phyloP scores from a whole-genome alignment of 53 echinoderm and acorn worm species.

The Holothuria leucospilota region DNA sequence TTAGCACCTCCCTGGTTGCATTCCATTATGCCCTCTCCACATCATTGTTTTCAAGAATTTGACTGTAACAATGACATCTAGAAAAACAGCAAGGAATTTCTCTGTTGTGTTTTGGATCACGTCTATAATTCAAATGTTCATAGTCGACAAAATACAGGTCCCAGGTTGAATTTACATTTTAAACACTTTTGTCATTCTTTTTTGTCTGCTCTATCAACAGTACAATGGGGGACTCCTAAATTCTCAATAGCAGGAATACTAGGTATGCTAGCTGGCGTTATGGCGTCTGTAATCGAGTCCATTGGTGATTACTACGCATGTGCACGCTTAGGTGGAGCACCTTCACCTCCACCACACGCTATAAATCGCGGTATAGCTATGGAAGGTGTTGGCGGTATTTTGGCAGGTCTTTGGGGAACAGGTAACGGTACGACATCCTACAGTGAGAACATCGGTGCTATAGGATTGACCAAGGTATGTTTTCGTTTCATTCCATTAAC shows the following conservation, averaged over 20 bases:
- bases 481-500: too few relatives aligned
- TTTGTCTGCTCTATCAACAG: conserved; percentile 20
- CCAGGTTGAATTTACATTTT: too few relatives aligned
- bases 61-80: too few relatives aligned
- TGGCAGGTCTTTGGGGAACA: conserved; percentile 81
- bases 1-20: too few relatives aligned
- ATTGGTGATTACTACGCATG: conserved; percentile 90
- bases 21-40: too few relatives aligned
- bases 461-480: conserved; percentile 79
- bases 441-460: conserved; percentile 83
- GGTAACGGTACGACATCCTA: conserved; percentile 86
- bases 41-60: too few relatives aligned
- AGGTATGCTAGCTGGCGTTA: conserved; percentile 77
- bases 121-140: too few relatives aligned
- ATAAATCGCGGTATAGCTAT: conserved; percentile 77
- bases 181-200: too few relatives aligned
- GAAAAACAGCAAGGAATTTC: too few relatives aligned
- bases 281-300: conserved; percentile 81
- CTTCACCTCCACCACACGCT: conserved; percentile 79
- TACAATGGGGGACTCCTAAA: conserved; percentile 83
- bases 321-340: conserved; percentile 77
- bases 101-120: too few relatives aligned
- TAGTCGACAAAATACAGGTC: too few relatives aligned
- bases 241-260: conserved; percentile 64
- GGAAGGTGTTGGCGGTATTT: conserved; percentile 77